Evolutionary conservation across 2,113 vertebrate genomes (phyloP).

Genomic region (Trichomycterus rosablanca): DNA sequence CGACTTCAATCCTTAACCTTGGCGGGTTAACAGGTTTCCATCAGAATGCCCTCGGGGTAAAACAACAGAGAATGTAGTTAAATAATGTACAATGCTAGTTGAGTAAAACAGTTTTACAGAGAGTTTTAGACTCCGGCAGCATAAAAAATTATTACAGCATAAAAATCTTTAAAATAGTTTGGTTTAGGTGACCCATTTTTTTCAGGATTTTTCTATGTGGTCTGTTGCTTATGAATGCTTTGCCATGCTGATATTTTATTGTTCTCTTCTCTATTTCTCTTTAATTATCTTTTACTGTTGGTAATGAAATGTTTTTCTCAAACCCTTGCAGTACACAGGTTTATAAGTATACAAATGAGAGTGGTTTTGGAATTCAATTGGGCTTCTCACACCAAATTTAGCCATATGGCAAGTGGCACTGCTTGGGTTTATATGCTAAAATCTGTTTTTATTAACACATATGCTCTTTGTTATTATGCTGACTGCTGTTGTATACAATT

Average conservation of each 20-base stretch:
- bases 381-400: constrained; percentile 39
- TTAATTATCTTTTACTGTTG: constrained; percentile 14
- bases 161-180: too few species aligned
- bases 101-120: too few species aligned
- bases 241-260: constrained; percentile 48
- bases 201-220: not conserved
- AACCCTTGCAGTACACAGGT: constrained; percentile 72
- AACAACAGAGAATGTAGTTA: too few species aligned
- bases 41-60: too few species aligned
- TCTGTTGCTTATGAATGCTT: constrained; percentile 64
- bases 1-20: too few species aligned
- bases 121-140: too few species aligned
- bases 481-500: constrained; percentile 30
- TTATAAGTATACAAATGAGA: constrained; percentile 58
- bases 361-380: constrained; percentile 66
- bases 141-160: too few species aligned
- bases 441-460: constrained; percentile 18
- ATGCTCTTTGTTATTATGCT: constrained; percentile 37
- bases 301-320: constrained; percentile 53
- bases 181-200: not conserved
- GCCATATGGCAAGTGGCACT: constrained; percentile 59
- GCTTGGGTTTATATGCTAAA: constrained; percentile 65
- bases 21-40: too few species aligned
- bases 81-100: too few species aligned
- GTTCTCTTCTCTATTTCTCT: constrained; percentile 45